Evolutionary conservation across 2,888 invertebrate species (phyloP), one percentile per base, ranked within the genome.

Genomic region (Drosophila nigritarsus): DNA sequence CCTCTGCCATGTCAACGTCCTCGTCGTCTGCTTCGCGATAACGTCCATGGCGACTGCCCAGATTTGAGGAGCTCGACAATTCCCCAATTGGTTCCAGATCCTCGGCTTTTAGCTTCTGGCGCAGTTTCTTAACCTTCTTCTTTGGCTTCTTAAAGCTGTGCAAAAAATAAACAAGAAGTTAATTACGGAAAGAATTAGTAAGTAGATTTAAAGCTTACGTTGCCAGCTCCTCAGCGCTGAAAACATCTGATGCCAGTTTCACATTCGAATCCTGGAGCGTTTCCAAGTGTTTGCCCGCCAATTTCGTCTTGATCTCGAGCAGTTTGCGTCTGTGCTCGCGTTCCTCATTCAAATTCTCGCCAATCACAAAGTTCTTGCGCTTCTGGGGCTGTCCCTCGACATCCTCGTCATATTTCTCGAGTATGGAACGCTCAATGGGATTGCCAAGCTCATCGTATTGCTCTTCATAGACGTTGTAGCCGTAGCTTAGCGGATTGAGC

Each of bases 331-430:
- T 93, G 48, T 94, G 94, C 82, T 94, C 94, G 20, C 94, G 93
- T 75, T 95, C 94, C 40, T 94, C 88, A 0, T 94, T 94, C 61
- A 94, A 93, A 67, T 95, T 95, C 84, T 95, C 94, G 32, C 98
- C 98, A 73, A 99, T 95, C 63, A 95, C 94, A 93, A 99, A 99
- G 38, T 95, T 94, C 64, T 94, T 94, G 56, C 94, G 94, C 30
- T 95, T 94, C 82, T 95, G 95, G 62, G 94, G 95, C 30, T 94
- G 95, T 0, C 92, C 92, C 55, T 92, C 93, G 24, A 92, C 0
- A 93, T 98, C 98, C 90, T 98, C 98, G 92, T 99, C 98, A 92
- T 99, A 99, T 94, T 99, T 98, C 82, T 96, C 94, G 30, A 99
- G 94, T 56, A 99, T 94, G 15, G 95, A 94, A 86, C 95, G 95